Base-by-base conservation (phyloP, 1,140 invertebrate genomes). In the Drosophila nebulosa region DNA sequence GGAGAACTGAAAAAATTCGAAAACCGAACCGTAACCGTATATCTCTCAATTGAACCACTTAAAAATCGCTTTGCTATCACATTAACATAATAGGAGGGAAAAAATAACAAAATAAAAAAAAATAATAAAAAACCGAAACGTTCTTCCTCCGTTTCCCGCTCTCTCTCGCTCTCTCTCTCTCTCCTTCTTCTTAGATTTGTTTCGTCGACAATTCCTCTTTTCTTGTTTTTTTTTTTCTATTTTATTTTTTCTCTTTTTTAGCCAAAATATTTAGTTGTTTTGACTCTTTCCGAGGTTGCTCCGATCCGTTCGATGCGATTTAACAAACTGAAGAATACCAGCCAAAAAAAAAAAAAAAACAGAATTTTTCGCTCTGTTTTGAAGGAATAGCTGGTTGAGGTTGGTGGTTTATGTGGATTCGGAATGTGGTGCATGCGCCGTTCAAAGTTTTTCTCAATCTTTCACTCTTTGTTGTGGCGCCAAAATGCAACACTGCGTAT, bases 251-350 rank as follows among this genome's bases (percentile, higher is more conserved):
- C 67, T 59, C 63, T 30, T 53, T 22, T 46, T 9, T 46, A 21
- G 39, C 39, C 39, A 16, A 46, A 46, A 18, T 21, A 21, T 46
- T 59, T 27, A 55, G 58, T 61, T 77, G 39, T 26, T 56, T 24
- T 14, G 27, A 21, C 58, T 55, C 53, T 58, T 65, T 70, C 32
- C 69, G 73, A 50, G 62, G 62, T 52, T 22, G 72, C 80, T 88
- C 78, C 80, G 81, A 56, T 59, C 72, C 76, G 72, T 86, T 69
- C 80, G 68, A 89, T 78, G 80, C 69, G 78, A 85, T 86, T 79
- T 73, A 42, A 83, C 86, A 81, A 86, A 89, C 86, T 89, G 69
- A 90, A 84, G 64, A 64, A 46, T 21, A 21, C 39, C 56, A 85
- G 69, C 22, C 46, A 53, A 70, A 76, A 57, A 71, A 61, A 64